phyloP scores from a whole-genome alignment of 2,888 invertebrate species.

The Auanema sp. region DNA sequence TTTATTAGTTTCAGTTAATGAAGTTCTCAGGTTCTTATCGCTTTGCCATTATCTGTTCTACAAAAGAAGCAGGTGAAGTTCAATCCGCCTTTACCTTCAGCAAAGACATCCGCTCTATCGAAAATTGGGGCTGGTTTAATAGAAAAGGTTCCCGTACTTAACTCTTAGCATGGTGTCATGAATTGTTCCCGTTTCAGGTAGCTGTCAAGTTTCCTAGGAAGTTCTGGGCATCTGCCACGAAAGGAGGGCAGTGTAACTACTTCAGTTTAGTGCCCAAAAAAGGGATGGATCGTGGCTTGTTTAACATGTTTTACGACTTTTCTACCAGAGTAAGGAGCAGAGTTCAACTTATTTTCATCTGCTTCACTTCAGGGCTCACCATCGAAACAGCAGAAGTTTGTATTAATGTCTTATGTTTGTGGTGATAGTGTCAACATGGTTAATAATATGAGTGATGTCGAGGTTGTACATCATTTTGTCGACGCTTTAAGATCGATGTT shows the following conservation, averaged over 20 bases:
- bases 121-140: slow-evolving; percentile 66
- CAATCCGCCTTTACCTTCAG: slow-evolving; percentile 65
- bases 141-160: slow-evolving; percentile 65
- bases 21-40: slow-evolving; percentile 65
- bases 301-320: slow-evolving; percentile 68
- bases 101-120: slow-evolving; percentile 65
- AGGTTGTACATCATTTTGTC: slow-evolving; percentile 65
- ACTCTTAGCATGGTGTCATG: too few species aligned
- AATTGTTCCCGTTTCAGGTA: slow-evolving; percentile 64
- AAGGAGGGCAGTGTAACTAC: slow-evolving; percentile 26
- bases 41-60: slow-evolving; percentile 67
- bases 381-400: slow-evolving; percentile 30
- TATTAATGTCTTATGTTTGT: slow-evolving; percentile 66
- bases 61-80: slow-evolving; percentile 64
- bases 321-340: slow-evolving; percentile 52
- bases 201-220: slow-evolving; percentile 65
- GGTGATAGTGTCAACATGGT: slow-evolving; percentile 65
- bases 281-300: slow-evolving; percentile 63
- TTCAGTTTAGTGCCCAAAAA: slow-evolving; percentile 66
- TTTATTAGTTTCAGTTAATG: background rate
- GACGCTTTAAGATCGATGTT: slow-evolving; percentile 65
- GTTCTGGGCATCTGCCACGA: slow-evolving; percentile 65
- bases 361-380: slow-evolving; percentile 8
- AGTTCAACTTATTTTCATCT: too few species aligned
- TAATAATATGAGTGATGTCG: slow-evolving; percentile 63